A percentile compares a stretch with the other conserved stretches of the same genome.
These are phyloP conservation scores for Neomonachus schauinslandi DNA, from an alignment of 2,113 vertebrate genomes.

Conservation along the genomic window DNA sequence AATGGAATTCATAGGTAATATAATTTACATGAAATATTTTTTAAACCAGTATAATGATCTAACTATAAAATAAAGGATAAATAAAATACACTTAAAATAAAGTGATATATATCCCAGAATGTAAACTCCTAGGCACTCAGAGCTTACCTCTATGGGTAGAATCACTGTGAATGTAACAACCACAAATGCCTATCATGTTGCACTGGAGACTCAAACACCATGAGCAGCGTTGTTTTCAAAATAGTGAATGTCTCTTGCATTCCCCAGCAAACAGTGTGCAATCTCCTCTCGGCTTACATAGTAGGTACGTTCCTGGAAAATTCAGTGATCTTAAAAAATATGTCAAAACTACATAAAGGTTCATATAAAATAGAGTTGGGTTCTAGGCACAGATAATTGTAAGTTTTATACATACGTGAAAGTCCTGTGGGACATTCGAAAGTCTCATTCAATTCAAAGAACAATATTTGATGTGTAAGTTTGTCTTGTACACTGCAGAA, in stretches of 20 bases:
- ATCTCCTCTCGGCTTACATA: not conserved
- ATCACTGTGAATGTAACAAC: not conserved
- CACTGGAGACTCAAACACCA: not conserved
- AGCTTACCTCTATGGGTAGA: not conserved
- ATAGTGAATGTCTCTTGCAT: not conserved
- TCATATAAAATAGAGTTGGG: not conserved
- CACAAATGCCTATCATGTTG: not conserved
- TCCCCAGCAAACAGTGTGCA: not conserved
- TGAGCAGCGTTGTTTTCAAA: not conserved
- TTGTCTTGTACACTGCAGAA: not conserved
- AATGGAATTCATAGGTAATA: constrained; percentile 39
- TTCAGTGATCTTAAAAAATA: constrained; percentile 18
- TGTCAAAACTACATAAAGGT: not conserved
- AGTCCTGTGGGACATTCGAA: not conserved
- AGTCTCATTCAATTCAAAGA: not conserved
- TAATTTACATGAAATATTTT: not conserved
- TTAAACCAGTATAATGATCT: not conserved
- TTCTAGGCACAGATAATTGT: not conserved
- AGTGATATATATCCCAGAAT: not conserved
- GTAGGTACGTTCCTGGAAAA: not conserved
- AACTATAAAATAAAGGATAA: constrained; percentile 43
- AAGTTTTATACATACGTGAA: not conserved
- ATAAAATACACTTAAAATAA: not conserved
- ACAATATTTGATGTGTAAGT: not conserved
- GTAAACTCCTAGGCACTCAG: not conserved